phyloP scores from a whole-genome alignment of 2,888 invertebrate genomes.

The Mactromeris polynyma region DNA sequence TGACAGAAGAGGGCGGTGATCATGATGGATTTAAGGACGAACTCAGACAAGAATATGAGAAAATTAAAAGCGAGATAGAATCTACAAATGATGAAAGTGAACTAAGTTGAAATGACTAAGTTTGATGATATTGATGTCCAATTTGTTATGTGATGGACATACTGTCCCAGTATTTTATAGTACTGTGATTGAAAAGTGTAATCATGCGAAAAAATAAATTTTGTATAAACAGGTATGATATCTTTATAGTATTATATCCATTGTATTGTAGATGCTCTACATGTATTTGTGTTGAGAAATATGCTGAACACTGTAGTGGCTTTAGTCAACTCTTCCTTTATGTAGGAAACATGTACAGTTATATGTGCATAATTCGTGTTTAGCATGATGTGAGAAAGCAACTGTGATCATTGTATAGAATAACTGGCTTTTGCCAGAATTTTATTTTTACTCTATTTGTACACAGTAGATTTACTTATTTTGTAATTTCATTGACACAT shows the following conservation, averaged over 20 bases:
- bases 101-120: background rate
- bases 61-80: slow-evolving; percentile 59
- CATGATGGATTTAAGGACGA: slow-evolving; percentile 76
- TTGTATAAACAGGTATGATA: background rate
- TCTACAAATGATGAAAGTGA: slow-evolving; percentile 29
- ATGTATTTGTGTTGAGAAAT: background rate
- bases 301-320: background rate
- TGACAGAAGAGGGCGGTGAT: slow-evolving; percentile 74
- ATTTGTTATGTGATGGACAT: background rate
- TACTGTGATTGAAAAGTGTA: too few species aligned
- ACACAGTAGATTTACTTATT: background rate
- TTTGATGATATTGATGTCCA: background rate
- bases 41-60: slow-evolving; percentile 68
- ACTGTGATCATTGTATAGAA: background rate
- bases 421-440: background rate
- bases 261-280: background rate
- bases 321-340: background rate
- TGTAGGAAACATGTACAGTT: too few species aligned
- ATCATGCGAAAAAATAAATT: background rate
- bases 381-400: too few species aligned
- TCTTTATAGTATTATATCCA: background rate
- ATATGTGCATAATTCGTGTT: too few species aligned
- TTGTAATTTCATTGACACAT: too few species aligned
- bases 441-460: background rate
- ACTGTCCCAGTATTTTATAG: background rate